These are phyloP conservation scores for Hirtodrosophila confusa DNA, from an alignment of 2,888 invertebrate genomes.

Conservation along the genomic window DNA sequence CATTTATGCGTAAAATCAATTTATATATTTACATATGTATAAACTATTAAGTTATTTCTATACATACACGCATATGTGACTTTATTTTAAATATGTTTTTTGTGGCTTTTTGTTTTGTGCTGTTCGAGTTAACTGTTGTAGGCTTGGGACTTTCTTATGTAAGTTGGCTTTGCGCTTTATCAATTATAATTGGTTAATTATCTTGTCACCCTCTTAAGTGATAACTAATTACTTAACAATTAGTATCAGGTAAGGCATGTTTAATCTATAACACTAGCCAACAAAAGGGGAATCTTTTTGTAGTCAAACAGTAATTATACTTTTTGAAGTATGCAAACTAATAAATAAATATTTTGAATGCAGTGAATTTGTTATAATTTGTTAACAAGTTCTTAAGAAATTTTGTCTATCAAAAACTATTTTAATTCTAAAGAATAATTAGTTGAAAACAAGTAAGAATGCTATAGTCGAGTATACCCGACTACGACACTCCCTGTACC, in stretches of 20 bases:
- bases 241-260: neutral
- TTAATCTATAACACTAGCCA: too few relatives aligned
- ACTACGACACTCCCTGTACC: too few relatives aligned
- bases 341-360: too few relatives aligned
- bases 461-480: too few relatives aligned
- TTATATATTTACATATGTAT: constrained; percentile 14
- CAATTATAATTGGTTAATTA: constrained; percentile 15
- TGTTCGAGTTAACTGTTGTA: constrained; percentile 4
- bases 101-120: constrained; percentile 1
- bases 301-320: too few relatives aligned
- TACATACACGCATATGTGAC: neutral
- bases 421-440: too few relatives aligned
- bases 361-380: too few relatives aligned
- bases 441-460: too few relatives aligned
- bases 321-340: too few relatives aligned
- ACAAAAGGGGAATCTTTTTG: too few relatives aligned
- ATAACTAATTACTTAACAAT: constrained; percentile 6
- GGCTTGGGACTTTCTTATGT: constrained; percentile 21
- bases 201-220: neutral
- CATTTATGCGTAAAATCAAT: constrained; percentile 40
- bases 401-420: too few relatives aligned
- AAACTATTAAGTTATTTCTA: neutral
- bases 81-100: neutral
- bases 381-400: too few relatives aligned
- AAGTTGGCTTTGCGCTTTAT: neutral